Percentiles rank a stretch among this genome's conserved stretches.
Conservation (phyloP, 1,140 invertebrate species). For the Colletes gigas region DNA sequence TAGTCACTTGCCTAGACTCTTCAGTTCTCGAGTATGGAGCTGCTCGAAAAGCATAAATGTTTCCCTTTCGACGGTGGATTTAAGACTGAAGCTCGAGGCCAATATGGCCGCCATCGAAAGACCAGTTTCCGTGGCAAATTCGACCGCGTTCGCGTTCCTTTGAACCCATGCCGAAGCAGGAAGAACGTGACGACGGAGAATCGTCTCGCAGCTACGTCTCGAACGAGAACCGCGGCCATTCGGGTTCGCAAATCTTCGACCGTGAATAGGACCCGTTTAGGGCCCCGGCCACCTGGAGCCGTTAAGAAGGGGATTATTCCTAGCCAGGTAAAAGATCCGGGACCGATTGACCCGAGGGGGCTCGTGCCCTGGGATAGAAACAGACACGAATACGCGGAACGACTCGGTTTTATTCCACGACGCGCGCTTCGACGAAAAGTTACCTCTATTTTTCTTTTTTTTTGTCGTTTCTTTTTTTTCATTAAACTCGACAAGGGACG, state of each 20-base stretch:
- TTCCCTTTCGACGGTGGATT: too few species aligned
- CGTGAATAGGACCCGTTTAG: constrained; percentile 44
- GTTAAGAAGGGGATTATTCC: constrained; percentile 14
- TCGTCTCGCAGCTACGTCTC: not conserved
- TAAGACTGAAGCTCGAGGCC: too few species aligned
- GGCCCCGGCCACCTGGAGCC: not conserved
- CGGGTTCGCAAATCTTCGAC: constrained; percentile 31
- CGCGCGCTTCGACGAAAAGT: constrained; percentile 1
- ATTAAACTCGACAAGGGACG: not conserved
- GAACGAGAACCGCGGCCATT: constrained; percentile 25
- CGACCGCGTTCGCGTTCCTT: constrained; percentile 5
- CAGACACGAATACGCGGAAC: not conserved
- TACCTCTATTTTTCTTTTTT: not conserved
- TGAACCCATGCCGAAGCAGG: not conserved
- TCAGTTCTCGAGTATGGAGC: too few species aligned
- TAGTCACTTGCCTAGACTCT: too few species aligned
- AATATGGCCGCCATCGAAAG: too few species aligned
- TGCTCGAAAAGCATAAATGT: too few species aligned
- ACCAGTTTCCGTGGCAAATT: too few species aligned
- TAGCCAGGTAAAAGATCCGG: constrained; percentile 38
- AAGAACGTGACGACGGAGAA: constrained; percentile 29
- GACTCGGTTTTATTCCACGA: not conserved
- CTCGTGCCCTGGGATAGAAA: not conserved
- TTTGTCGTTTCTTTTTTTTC: not conserved
- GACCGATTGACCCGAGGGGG: not conserved